Evolutionary conservation across 2,113 vertebrate species (phyloP), one percentile per base, ranked within the genome.

Genomic region (Oncorhynchus keta): DNA sequence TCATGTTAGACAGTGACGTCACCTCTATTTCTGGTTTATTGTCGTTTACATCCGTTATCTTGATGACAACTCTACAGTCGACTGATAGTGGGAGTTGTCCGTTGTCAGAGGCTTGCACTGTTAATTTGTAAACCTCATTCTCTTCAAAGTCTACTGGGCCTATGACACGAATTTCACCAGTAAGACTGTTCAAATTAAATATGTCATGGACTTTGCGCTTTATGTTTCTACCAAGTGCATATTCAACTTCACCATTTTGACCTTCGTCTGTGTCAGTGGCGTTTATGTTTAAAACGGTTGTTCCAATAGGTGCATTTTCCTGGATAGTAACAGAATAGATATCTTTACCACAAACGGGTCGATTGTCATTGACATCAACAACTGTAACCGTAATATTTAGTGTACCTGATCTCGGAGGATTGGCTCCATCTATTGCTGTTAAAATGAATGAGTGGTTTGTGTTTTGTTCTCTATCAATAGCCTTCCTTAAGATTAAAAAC

Each of bases 11-110:
- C 1, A 90, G 69, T 5, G 90, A 92, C 2, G 91, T 91, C 26
- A 93, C 77, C n/a, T 85, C 86, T 72, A 92, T 81, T 48, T 92
- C 87, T 0, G 92, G 93, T 16, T 78, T 82, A 62, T 90, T 90
- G 67, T 90, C 87, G 70, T 90, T 89, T 8, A 83, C 20, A 35
- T 90, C 87, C 57, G 75, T 61, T 49, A 90, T 74, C 7, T 87
- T 77, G 24, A 90, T 79, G 3, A 86, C 57, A 22, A 90, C 81
- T 28, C 79, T 87, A 68, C 77, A 84, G 8, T 87, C 81, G 1
- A 61, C 69, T 8, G 77, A 70, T 0, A 79, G 8, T 0, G 86
- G 82, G 59, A 73, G 74, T 3, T 75, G 76, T 5, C 87, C 86
- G 22, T 77, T 87, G 75, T 90, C 89, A 0, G 81, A 80, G 0